Percentiles rank a stretch among this genome's conserved stretches.
Conservation (phyloP, 2,113 vertebrate genomes). For the Mus spicilegus region DNA sequence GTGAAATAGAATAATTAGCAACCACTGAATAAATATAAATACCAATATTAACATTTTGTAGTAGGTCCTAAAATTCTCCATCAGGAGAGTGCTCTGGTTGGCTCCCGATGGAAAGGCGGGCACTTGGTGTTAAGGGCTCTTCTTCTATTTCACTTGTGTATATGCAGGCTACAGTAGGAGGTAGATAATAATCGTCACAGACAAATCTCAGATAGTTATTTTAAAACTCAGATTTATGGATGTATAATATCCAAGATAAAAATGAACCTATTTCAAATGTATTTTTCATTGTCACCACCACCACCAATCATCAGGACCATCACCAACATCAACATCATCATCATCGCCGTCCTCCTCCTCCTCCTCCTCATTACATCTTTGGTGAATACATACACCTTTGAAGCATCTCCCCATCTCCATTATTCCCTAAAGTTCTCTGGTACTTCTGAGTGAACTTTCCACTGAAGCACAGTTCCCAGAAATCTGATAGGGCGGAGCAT, state of each 20-base stretch:
- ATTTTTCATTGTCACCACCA: background rate
- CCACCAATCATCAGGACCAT: accelerated
- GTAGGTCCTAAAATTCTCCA: slow-evolving; percentile 45
- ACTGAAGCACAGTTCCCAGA: background rate
- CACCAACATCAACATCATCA: background rate
- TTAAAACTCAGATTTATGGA: slow-evolving; percentile 40
- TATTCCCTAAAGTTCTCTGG: background rate
- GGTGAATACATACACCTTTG: background rate
- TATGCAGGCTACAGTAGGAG: background rate
- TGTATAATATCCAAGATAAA: slow-evolving; percentile 21
- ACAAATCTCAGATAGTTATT: slow-evolving; percentile 26
- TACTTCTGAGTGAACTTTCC: background rate
- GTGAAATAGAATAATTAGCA: slow-evolving; percentile 75
- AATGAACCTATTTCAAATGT: slow-evolving; percentile 16
- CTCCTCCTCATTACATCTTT: background rate
- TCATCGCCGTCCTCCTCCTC: background rate
- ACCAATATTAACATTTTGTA: slow-evolving; percentile 61
- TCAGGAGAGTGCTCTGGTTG: slow-evolving; percentile 11
- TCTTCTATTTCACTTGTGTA: background rate
- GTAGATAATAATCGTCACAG: background rate
- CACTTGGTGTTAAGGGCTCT: background rate
- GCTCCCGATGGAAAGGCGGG: background rate
- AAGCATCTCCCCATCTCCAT: background rate
- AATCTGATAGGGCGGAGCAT: background rate
- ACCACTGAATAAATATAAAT: slow-evolving; percentile 62